Conservation (phyloP, 1,140 invertebrate species). For the Tetragnatha versicolor region DNA sequence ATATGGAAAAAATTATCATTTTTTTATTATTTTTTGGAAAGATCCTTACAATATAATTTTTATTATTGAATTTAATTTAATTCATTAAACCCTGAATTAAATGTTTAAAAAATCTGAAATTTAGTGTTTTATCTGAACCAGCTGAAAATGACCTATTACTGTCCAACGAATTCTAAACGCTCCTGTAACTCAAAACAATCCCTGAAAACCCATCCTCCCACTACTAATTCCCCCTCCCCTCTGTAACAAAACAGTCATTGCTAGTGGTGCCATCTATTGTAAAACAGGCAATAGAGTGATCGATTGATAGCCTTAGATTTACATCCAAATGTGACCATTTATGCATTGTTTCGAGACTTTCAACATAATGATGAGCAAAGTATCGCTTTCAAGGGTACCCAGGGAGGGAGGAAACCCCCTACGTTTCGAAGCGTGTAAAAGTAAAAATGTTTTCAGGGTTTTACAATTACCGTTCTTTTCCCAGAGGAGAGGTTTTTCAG, state of each 20-base stretch:
- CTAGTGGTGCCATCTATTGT: constrained; percentile 33
- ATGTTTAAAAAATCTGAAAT: too few relatives aligned
- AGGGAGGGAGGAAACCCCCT: constrained; percentile 4
- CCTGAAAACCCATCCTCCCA: too few relatives aligned
- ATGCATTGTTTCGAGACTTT: constrained; percentile 41
- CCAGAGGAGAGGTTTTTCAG: constrained; percentile 5
- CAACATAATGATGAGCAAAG: constrained; percentile 47
- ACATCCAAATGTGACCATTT: not conserved
- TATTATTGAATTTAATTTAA: too few relatives aligned
- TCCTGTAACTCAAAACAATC: too few relatives aligned
- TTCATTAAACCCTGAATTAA: too few relatives aligned
- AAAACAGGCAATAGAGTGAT: not conserved
- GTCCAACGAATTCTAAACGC: too few relatives aligned
- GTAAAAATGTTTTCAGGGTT: constrained; percentile 40
- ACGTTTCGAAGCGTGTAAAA: not conserved
- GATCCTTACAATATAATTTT: too few relatives aligned
- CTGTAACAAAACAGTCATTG: not conserved
- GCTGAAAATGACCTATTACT: too few relatives aligned
- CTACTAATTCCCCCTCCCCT: too few relatives aligned
- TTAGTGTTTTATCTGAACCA: too few relatives aligned
- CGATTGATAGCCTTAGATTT: not conserved
- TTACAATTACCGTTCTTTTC: constrained; percentile 36
- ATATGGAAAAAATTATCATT: too few relatives aligned
- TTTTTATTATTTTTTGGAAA: too few relatives aligned
- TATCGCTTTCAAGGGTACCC: constrained; percentile 24